Percentiles rank a stretch among this genome's conserved stretches.
phyloP scores from a whole-genome alignment of 2,888 invertebrate genomes.

The Zhengitettix transpicula region DNA sequence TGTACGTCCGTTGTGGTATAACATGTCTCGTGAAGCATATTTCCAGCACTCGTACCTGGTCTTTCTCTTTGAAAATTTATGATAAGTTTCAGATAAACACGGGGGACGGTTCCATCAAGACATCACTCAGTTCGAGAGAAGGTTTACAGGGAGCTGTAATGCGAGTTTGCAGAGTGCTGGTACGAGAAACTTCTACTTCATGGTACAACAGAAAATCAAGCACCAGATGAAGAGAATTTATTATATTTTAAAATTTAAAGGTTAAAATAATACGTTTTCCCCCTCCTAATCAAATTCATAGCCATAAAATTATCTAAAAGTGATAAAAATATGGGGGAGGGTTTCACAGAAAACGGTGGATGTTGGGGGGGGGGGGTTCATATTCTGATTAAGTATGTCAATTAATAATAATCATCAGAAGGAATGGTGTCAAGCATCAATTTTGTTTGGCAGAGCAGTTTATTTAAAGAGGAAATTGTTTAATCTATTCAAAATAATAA shows the following conservation, averaged over 20 bases:
- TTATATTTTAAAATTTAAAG: not conserved
- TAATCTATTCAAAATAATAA: too few relatives aligned
- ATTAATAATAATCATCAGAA: not conserved
- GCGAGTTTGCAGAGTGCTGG: not conserved
- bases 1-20: too few relatives aligned
- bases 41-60: not conserved
- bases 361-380: not conserved
- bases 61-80: not conserved
- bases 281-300: too few relatives aligned
- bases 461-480: too few relatives aligned
- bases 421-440: too few relatives aligned
- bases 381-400: not conserved
- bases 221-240: not conserved
- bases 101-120: not conserved
- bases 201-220: not conserved
- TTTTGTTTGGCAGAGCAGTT: too few relatives aligned
- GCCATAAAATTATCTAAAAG: not conserved
- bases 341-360: not conserved
- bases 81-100: not conserved
- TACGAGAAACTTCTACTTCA: not conserved
- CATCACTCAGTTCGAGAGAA: not conserved
- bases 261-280: not conserved
- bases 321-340: not conserved
- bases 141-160: not conserved
- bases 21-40: not conserved